These are phyloP conservation scores for Eledona agricola DNA, from an alignment of 2,888 invertebrate species.

Conservation along the genomic window DNA sequence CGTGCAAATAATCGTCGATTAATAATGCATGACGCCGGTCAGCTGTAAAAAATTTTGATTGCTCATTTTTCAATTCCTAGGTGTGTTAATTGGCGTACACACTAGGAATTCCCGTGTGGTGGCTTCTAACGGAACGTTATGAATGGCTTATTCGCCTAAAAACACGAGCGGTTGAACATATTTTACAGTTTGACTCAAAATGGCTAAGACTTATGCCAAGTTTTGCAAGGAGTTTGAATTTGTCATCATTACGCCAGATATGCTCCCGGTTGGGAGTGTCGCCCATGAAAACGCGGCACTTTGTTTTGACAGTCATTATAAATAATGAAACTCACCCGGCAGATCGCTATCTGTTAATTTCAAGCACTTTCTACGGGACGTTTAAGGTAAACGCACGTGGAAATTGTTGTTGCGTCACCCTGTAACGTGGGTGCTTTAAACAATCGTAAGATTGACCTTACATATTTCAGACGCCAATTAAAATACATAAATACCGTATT, in stretches of 20 bases:
- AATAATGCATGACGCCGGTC: constrained; percentile 8
- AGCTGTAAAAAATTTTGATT: background rate
- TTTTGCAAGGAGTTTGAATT: constrained; percentile 2
- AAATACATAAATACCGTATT: too few relatives aligned
- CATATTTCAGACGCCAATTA: too few relatives aligned
- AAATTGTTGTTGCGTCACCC: constrained; percentile 19
- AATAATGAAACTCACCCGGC: constrained; percentile 9
- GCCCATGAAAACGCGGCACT: constrained; percentile 3
- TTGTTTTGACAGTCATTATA: constrained; percentile 23
- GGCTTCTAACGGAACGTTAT: too few relatives aligned
- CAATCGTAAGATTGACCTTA: constrained; percentile 23
- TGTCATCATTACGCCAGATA: constrained; percentile 6
- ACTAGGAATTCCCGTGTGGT: too few relatives aligned
- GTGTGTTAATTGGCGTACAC: too few relatives aligned
- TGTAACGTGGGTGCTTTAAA: constrained; percentile 14
- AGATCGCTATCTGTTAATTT: constrained; percentile 8
- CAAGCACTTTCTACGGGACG: constrained; percentile 20
- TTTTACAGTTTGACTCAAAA: too few relatives aligned
- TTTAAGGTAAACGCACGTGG: constrained; percentile 20
- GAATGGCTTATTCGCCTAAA: too few relatives aligned
- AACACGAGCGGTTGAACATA: too few relatives aligned
- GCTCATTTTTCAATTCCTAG: too few relatives aligned
- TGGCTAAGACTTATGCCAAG: background rate
- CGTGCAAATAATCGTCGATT: constrained; percentile 7
- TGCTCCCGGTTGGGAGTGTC: too few relatives aligned